Conservation (phyloP, 2,113 vertebrate genomes). For the Oceanodroma tethys region DNA sequence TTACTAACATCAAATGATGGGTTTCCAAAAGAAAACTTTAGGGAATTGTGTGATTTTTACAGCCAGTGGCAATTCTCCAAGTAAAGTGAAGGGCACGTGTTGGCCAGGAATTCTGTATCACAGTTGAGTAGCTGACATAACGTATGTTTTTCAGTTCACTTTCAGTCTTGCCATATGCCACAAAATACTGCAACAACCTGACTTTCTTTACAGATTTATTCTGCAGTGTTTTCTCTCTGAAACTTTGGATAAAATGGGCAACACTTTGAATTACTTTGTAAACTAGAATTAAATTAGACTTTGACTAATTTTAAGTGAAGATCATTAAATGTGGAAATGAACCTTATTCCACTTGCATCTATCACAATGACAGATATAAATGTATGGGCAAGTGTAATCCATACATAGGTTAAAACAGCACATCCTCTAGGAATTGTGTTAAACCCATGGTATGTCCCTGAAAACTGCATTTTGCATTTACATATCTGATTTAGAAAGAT, state of each 20-base stretch:
- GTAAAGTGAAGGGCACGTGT: slow-evolving; percentile 56
- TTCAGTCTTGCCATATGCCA: slow-evolving; percentile 68
- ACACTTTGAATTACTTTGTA: slow-evolving; percentile 15
- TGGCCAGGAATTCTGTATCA: background rate
- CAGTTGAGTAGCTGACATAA: slow-evolving; percentile 64
- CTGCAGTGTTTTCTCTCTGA: background rate
- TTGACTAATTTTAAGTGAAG: slow-evolving; percentile 17
- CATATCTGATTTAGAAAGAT: background rate
- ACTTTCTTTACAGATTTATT: slow-evolving; percentile 4
- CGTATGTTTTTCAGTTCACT: slow-evolving; percentile 64
- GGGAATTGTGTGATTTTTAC: slow-evolving; percentile 25
- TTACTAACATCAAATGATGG: background rate
- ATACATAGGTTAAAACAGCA: background rate
- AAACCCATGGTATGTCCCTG: background rate
- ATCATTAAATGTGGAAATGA: slow-evolving; percentile 13
- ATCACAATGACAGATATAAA: background rate
- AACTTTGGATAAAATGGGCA: slow-evolving; percentile 4
- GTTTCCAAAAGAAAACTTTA: slow-evolving; percentile 28
- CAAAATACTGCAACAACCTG: slow-evolving; percentile 51
- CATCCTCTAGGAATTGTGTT: background rate
- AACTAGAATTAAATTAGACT: slow-evolving; percentile 24
- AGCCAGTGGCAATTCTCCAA: slow-evolving; percentile 50
- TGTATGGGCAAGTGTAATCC: background rate
- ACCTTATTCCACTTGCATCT: background rate
- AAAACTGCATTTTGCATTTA: background rate